Evolutionary conservation across 2,113 vertebrate genomes (phyloP).

Genomic region (Alaudala cheleensis): DNA sequence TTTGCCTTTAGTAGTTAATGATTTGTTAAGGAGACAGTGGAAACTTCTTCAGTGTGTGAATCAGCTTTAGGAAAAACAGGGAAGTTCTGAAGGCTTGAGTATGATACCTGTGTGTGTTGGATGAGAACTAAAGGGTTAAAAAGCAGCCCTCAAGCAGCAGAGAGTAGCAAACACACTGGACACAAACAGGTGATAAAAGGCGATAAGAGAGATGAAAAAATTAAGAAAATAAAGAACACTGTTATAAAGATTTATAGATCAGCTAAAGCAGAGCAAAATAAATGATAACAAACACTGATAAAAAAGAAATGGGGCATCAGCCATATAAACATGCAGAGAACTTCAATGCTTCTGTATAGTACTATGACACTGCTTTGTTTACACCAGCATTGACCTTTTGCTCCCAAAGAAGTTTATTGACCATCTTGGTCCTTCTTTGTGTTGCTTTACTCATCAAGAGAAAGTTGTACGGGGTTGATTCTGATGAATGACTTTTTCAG

Average conservation of each 20-base stretch:
- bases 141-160: background rate
- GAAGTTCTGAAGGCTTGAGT: background rate
- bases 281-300: constrained; percentile 70
- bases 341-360: constrained; percentile 76
- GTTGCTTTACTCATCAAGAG: constrained; percentile 61
- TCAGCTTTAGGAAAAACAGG: background rate
- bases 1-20: background rate
- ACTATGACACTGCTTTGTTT: constrained; percentile 73
- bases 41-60: background rate
- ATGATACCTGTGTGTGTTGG: background rate
- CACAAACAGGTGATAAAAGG: constrained; percentile 74
- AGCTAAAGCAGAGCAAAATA: constrained; percentile 62
- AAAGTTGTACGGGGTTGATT: constrained; percentile 62
- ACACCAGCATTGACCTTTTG: constrained; percentile 66
- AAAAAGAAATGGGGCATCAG: constrained; percentile 64
- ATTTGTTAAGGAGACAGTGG: background rate
- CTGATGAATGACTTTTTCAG: constrained; percentile 73
- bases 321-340: constrained; percentile 64
- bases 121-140: background rate
- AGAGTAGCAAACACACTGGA: constrained; percentile 46
- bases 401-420: constrained; percentile 74
- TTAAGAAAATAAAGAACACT: constrained; percentile 70
- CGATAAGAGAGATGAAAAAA: constrained; percentile 60
- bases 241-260: constrained; percentile 72
- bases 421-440: constrained; percentile 67